A percentile compares a stretch with the other conserved stretches of the same genome.
Conservation (phyloP, 2,797 vertebrate genomes). For the Apogon talboti region DNA sequence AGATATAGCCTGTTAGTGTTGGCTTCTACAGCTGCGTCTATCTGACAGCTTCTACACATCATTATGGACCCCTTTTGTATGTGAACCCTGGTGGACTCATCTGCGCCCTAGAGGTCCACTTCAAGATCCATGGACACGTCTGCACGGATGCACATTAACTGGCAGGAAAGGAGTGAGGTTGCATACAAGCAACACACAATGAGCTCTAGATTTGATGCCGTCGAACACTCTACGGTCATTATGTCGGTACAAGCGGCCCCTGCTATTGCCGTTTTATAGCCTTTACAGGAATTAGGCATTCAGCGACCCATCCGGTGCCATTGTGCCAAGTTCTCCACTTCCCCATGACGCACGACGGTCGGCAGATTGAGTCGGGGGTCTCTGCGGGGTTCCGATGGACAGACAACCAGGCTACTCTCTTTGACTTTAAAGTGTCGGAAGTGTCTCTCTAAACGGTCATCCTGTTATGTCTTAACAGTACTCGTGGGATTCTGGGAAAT, state of each 20-base stretch:
- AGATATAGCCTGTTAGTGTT: conserved; percentile 11
- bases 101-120: conserved; percentile 29
- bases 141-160: conserved; percentile 57
- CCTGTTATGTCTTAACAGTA: conserved; percentile 22
- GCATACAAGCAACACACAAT: conserved; percentile 65
- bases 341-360: conserved; percentile 67
- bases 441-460: conserved; percentile 3
- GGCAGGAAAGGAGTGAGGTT: conserved; percentile 62
- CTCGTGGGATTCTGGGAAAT: neutral
- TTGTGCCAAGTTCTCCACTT: conserved; percentile 48
- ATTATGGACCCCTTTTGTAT: conserved; percentile 33
- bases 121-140: conserved; percentile 10
- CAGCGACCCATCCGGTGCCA: conserved; percentile 17
- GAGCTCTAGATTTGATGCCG: conserved; percentile 18
- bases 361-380: conserved; percentile 32
- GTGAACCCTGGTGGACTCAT: conserved; percentile 64
- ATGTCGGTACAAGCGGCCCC: neutral
- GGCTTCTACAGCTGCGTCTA: neutral
- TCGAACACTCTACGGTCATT: conserved; percentile 49
- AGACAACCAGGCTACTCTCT: neutral
- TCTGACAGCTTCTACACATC: conserved; percentile 44
- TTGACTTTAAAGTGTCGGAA: neutral
- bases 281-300: conserved; percentile 30
- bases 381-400: conserved; percentile 35
- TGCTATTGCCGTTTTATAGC: conserved; percentile 7